phyloP scores from a whole-genome alignment of 2,113 vertebrate species.

The Alaudala cheleensis region DNA sequence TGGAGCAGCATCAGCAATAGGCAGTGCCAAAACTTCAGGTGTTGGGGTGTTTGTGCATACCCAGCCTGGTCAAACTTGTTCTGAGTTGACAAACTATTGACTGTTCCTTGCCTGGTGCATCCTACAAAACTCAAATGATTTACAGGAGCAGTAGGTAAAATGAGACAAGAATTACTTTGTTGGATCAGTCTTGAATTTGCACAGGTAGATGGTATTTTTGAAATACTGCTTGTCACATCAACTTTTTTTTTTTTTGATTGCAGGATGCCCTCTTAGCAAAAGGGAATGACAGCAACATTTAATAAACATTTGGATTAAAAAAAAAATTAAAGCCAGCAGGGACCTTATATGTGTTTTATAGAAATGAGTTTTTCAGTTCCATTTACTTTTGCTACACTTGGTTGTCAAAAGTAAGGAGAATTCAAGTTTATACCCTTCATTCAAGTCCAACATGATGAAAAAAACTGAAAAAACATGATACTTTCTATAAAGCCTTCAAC shows the following conservation, averaged over 20 bases:
- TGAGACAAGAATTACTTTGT: background rate
- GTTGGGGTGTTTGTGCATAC: background rate
- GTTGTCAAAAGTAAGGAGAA: background rate
- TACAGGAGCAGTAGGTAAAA: background rate
- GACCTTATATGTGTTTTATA: background rate
- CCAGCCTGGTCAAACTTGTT: background rate
- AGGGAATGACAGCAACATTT: background rate
- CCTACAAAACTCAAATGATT: background rate
- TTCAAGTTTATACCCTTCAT: background rate
- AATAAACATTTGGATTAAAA: background rate
- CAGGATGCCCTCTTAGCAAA: background rate
- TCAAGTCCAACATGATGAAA: background rate
- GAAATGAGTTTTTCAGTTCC: slow-evolving; percentile 31
- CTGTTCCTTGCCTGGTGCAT: background rate
- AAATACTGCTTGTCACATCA: background rate
- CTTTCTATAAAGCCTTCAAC: slow-evolving; percentile 19
- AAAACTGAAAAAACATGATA: background rate
- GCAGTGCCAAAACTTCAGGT: background rate
- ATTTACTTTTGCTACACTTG: background rate
- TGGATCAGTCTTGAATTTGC: background rate
- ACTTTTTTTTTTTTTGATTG: slow-evolving; percentile 3
- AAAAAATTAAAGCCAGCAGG: background rate
- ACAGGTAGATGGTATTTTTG: background rate
- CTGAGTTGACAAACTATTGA: background rate
- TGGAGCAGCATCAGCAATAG: background rate